Conservation (phyloP, 2,113 vertebrate genomes). For the Turnix velox region DNA sequence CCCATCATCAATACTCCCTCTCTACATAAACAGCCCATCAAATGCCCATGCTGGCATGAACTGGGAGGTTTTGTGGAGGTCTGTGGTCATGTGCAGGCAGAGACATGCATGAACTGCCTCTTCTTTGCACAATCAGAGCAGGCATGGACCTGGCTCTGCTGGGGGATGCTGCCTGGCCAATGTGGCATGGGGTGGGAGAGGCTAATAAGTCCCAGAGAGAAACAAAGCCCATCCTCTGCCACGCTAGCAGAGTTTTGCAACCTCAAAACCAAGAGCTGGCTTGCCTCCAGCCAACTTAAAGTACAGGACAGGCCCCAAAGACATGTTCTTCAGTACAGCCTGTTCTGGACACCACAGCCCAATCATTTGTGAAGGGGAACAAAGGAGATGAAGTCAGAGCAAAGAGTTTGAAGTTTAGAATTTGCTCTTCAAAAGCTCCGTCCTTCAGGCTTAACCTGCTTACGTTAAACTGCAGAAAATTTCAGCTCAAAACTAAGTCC, state of each 20-base stretch:
- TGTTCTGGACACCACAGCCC: not conserved
- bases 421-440: not conserved
- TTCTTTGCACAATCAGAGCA: not conserved
- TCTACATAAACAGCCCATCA: not conserved
- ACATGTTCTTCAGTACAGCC: not conserved
- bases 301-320: slow-evolving; percentile 1
- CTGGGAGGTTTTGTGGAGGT: not conserved
- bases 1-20: not conserved
- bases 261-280: not conserved
- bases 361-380: not conserved
- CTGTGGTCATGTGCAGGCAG: not conserved
- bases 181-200: not conserved
- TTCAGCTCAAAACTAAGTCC: not conserved
- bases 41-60: not conserved
- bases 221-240: not conserved
- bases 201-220: not conserved
- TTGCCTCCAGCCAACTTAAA: slow-evolving; percentile 7
- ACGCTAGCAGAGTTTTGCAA: not conserved
- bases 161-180: not conserved
- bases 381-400: not conserved
- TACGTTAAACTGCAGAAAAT: not conserved
- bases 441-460: not conserved
- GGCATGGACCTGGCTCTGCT: not conserved
- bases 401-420: not conserved
- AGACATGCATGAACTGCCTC: not conserved